Evolutionary conservation across 1,140 invertebrate species (phyloP).

Genomic region (Lycorma delicatula): DNA sequence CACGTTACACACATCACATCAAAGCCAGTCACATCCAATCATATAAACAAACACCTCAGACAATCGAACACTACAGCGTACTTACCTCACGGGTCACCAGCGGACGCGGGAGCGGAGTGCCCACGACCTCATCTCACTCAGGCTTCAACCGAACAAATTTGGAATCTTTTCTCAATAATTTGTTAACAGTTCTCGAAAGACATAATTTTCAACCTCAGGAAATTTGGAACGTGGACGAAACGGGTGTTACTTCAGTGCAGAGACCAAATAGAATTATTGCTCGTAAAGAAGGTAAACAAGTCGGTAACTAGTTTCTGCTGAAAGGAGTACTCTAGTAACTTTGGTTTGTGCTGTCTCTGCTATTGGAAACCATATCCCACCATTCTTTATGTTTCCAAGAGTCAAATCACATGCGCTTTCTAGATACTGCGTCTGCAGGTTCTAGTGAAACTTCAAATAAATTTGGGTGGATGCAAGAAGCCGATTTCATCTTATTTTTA

Average conservation of each 20-base stretch:
- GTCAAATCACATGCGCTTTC: slow-evolving; percentile 31
- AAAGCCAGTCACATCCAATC: no score
- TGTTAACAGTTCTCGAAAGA: not conserved
- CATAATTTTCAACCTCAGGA: not conserved
- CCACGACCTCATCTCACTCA: no score
- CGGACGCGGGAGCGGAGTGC: no score
- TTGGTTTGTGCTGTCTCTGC: slow-evolving; percentile 30
- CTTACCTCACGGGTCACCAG: no score
- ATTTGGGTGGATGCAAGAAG: slow-evolving; percentile 42
- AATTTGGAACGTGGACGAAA: slow-evolving; percentile 40
- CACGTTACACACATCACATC: no score
- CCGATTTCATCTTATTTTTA: slow-evolving; percentile 37
- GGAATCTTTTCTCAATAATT: slow-evolving; percentile 21
- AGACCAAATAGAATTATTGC: slow-evolving; percentile 33
- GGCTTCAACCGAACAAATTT: slow-evolving; percentile 32
- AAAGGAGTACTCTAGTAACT: slow-evolving; percentile 35
- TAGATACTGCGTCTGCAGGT: slow-evolving; percentile 33
- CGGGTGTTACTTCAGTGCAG: slow-evolving; percentile 35
- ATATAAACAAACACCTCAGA: no score
- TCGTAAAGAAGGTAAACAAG: slow-evolving; percentile 33
- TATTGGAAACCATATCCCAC: slow-evolving; percentile 33
- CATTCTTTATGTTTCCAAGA: slow-evolving; percentile 35
- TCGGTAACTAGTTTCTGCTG: slow-evolving; percentile 33
- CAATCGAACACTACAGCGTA: no score
- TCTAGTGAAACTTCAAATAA: slow-evolving; percentile 35